Base-by-base conservation (phyloP, 1,140 invertebrate genomes). In the Ephestia elutella region DNA sequence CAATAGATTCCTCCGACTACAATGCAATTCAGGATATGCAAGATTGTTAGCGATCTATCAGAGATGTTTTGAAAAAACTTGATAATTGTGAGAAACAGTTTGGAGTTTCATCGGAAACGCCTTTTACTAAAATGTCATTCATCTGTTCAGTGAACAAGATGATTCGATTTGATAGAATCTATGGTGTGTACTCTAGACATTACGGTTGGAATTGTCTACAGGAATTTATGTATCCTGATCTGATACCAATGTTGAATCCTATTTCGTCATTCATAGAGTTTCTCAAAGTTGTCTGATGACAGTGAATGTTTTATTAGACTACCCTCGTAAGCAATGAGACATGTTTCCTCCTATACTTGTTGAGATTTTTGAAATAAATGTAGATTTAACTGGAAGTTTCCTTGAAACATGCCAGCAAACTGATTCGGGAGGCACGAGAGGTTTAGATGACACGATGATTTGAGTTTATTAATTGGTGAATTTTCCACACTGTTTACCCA, bases 131-230 rank as follows among this genome's bases (percentile, higher is more conserved):
- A 83, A 96, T 96, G 90, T 97, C 55, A 94, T 97, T 49, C 94
- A 95, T 76, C 87, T 97, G 48, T 97, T 97, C 75, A 93, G 93
- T 66, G 95, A 97, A 86, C 96, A 97, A 83, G 96, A 97, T 79
- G 96, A 97, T 80, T 95, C n/a, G n/a, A 95, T 67, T 80, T 97
- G 55, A 94, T 97, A 20, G 96, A 97, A 89, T 94, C 94, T n/a
- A 96, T 97, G 95, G 94, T 97, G 0, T 97, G 96, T 82, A 95
- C 94, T 44, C 83, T 97, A 28, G 96, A 97, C 80, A 95, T 96
- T 21, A 95, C 94, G 4, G 93, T 95, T 48, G 95, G 95, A 53
- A 92, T 96, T 18, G 95, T 94, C 20, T 95, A 95, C 73, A 91
- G 94, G 49, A 94, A 95, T 72, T 94, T 5, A 91, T 93, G 19